phyloP scores from a whole-genome alignment of 1,140 invertebrate genomes.

The Armadillidium nasatum region DNA sequence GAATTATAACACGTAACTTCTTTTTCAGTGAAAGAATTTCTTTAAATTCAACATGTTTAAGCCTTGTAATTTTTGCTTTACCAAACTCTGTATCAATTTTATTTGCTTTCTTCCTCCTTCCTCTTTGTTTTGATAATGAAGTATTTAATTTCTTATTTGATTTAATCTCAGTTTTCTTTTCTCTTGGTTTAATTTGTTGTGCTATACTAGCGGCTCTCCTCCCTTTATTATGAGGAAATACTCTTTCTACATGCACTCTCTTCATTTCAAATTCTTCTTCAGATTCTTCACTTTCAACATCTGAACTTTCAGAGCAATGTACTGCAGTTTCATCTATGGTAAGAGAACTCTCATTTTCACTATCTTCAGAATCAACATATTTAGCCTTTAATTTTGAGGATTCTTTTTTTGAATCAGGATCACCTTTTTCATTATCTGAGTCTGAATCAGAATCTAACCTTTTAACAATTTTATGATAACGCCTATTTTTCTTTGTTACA shows the following conservation, averaged over 20 bases:
- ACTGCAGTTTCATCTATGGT: not conserved
- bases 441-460: not conserved
- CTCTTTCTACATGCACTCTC: no score
- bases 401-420: not conserved
- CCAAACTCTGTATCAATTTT: not conserved
- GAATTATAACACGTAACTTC: slow-evolving; percentile 19
- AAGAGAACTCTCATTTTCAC: not conserved
- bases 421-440: not conserved
- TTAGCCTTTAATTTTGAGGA: not conserved
- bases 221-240: no score
- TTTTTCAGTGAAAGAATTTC: slow-evolving; percentile 16
- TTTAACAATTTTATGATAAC: slow-evolving; percentile 10
- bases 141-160: not conserved
- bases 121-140: not conserved
- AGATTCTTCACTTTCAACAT: not conserved
- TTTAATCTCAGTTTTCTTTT: not conserved
- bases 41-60: slow-evolving; percentile 21
- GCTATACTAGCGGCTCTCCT: not conserved
- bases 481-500: not conserved
- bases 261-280: no score
- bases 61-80: slow-evolving; percentile 20
- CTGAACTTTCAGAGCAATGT: not conserved
- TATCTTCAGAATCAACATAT: not conserved
- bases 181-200: not conserved
- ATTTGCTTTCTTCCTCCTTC: not conserved